These are phyloP conservation scores for Mimumesa dahlbomi DNA, from an alignment of 2,888 invertebrate species.

Conservation along the genomic window DNA sequence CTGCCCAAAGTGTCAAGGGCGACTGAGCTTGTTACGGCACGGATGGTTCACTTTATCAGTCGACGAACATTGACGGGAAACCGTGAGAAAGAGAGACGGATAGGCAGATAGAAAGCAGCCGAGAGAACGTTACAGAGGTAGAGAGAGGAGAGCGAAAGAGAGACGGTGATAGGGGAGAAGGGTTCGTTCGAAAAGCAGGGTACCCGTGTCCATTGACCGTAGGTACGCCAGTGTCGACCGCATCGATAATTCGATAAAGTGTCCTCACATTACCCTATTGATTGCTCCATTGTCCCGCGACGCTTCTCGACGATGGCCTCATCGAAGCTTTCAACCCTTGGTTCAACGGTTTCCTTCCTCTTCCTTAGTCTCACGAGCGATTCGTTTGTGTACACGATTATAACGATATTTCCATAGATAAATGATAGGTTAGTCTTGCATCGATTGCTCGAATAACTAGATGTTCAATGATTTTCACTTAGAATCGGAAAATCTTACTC, in stretches of 20 bases:
- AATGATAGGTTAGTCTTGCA: slow-evolving; percentile 12
- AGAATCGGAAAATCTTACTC: too few relatives aligned
- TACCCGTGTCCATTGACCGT: slow-evolving; percentile 69
- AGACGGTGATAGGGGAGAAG: slow-evolving; percentile 40
- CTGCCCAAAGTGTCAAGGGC: slow-evolving; percentile 75
- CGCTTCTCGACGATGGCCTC: slow-evolving; percentile 69
- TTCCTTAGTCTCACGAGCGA: slow-evolving; percentile 56
- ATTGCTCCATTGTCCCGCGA: slow-evolving; percentile 79
- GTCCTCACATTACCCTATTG: slow-evolving; percentile 80
- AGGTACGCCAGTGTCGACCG: slow-evolving; percentile 73
- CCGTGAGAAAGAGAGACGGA: slow-evolving; percentile 59
- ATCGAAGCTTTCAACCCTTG: slow-evolving; percentile 70
- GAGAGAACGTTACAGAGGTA: slow-evolving; percentile 44
- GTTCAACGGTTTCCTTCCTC: slow-evolving; percentile 60
- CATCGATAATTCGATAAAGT: slow-evolving; percentile 79
- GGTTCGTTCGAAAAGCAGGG: slow-evolving; percentile 69
- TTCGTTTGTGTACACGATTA: slow-evolving; percentile 59
- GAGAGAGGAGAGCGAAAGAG: slow-evolving; percentile 19
- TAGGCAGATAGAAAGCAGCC: slow-evolving; percentile 56
- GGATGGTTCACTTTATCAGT: slow-evolving; percentile 64
- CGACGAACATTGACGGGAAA: slow-evolving; percentile 59
- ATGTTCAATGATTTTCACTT: too few relatives aligned
- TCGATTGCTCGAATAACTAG: not conserved
- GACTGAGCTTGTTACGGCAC: slow-evolving; percentile 71
- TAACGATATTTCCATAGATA: slow-evolving; percentile 52